Conservation (phyloP, 2,888 invertebrate species). For the Brenthis hecate region DNA sequence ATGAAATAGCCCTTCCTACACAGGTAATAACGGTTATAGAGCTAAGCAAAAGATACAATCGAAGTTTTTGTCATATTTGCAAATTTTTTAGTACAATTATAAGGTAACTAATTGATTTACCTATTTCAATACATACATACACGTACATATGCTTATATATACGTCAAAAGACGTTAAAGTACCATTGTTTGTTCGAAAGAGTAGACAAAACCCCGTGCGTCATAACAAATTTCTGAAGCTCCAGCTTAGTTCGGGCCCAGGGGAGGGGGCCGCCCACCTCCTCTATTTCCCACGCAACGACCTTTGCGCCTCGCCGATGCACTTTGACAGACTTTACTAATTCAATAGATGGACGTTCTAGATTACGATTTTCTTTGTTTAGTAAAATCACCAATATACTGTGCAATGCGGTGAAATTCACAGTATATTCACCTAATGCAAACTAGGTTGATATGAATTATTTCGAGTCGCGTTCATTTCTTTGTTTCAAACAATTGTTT, state of each 20-base stretch:
- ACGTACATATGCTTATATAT: slow-evolving; percentile 13
- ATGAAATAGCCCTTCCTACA: slow-evolving; percentile 3
- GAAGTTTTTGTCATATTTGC: slow-evolving; percentile 7
- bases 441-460: not conserved
- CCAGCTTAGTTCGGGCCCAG: slow-evolving; percentile 71
- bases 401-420: slow-evolving; percentile 19
- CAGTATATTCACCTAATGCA: not conserved
- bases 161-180: slow-evolving; percentile 37
- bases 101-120: slow-evolving; percentile 1
- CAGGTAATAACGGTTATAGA: slow-evolving; percentile 1
- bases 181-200: slow-evolving; percentile 53
- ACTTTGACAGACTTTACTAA: slow-evolving; percentile 82
- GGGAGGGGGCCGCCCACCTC: slow-evolving; percentile 50
- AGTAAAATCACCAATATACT: slow-evolving; percentile 31
- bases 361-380: slow-evolving; percentile 45
- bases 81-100: slow-evolving; percentile 3
- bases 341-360: slow-evolving; percentile 78
- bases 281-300: slow-evolving; percentile 79
- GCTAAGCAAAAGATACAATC: not conserved
- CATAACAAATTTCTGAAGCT: slow-evolving; percentile 80
- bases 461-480: not conserved
- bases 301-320: slow-evolving; percentile 80
- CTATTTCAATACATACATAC: slow-evolving; percentile 15
- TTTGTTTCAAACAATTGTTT: not conserved
- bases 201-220: slow-evolving; percentile 73